A percentile compares a stretch with the other conserved stretches of the same genome.
Conservation (phyloP, 2,113 vertebrate genomes). For the Tenrec ecaudatus region DNA sequence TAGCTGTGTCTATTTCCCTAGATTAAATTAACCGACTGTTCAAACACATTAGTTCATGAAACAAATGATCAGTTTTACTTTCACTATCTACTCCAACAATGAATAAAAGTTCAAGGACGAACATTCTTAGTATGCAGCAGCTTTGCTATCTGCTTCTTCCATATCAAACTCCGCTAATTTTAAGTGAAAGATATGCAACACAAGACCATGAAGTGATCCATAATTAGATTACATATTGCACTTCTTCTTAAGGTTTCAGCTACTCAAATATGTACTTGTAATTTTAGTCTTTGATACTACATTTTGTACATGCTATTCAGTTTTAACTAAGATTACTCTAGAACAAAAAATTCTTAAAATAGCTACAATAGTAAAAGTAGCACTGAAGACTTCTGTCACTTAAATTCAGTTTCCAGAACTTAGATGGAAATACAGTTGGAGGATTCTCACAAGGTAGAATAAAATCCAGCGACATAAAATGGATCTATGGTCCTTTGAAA, state of each 20-base stretch:
- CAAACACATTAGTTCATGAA: constrained; percentile 40
- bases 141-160: background rate
- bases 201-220: background rate
- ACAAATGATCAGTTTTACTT: constrained; percentile 22
- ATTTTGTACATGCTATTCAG: constrained; percentile 21
- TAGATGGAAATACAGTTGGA: background rate
- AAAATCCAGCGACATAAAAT: background rate
- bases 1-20: background rate
- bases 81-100: background rate
- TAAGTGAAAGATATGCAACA: constrained; percentile 43
- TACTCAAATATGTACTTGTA: constrained; percentile 41
- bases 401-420: background rate
- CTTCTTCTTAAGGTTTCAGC: constrained; percentile 19
- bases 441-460: background rate
- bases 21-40: constrained; percentile 28
- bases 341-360: constrained; percentile 50
- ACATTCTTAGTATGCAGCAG: background rate
- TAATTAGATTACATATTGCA: constrained; percentile 1
- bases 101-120: constrained; percentile 22
- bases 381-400: background rate
- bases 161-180: background rate
- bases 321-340: constrained; percentile 40
- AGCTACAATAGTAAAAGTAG: background rate
- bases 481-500: background rate
- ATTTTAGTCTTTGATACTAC: constrained; percentile 24